Conservation (phyloP, 2,113 vertebrate genomes). For the Callipepla squamata region DNA sequence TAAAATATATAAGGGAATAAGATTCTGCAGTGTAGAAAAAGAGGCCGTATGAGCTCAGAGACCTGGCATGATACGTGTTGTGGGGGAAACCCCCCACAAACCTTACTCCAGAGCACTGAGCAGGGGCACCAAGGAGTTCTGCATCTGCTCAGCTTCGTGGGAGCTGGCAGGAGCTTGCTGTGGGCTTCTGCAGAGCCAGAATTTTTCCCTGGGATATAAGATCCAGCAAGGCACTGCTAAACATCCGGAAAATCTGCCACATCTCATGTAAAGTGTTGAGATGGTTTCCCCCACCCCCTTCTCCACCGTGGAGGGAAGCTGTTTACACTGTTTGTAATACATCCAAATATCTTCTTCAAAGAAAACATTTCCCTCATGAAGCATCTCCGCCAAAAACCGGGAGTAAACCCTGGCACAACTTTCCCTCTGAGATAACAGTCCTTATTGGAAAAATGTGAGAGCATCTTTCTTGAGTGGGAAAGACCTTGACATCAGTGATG, state of each 20-base stretch:
- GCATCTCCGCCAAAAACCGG: slow-evolving; percentile 36
- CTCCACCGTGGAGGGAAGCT: slow-evolving; percentile 11
- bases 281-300: background rate
- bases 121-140: background rate
- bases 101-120: fast-evolving
- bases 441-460: slow-evolving; percentile 5
- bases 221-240: background rate
- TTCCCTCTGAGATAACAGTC: background rate
- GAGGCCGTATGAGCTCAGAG: background rate
- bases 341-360: slow-evolving; percentile 56
- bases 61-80: background rate
- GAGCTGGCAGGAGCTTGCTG: background rate
- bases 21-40: background rate
- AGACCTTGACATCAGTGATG: background rate
- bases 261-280: slow-evolving; percentile 12
- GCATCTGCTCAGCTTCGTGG: background rate
- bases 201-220: slow-evolving; percentile 3
- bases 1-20: background rate
- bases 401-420: background rate
- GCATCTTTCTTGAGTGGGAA: background rate
- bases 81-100: background rate
- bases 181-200: slow-evolving; percentile 4
- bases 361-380: slow-evolving; percentile 41
- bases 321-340: background rate
- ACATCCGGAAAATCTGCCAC: slow-evolving; percentile 39